Percentiles rank a stretch among this genome's conserved stretches.
These are phyloP conservation scores for Sus cebifrons DNA, from an alignment of 2,797 vertebrate species.

Conservation along the genomic window DNA sequence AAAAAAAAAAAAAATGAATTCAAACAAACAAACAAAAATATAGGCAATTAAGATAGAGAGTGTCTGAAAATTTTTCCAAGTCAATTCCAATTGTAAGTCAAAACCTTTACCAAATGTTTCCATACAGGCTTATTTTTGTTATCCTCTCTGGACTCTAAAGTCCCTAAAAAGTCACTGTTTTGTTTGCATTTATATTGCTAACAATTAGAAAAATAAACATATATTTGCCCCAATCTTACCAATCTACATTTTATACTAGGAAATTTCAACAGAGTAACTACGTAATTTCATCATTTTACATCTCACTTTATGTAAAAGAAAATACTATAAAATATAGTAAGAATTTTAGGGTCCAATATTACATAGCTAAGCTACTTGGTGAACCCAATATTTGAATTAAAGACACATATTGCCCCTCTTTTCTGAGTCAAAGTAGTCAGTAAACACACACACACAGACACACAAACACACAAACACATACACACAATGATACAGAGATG, in stretches of 20 bases:
- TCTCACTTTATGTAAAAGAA: neutral
- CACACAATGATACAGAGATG: neutral
- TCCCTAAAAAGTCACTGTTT: neutral
- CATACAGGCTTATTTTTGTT: neutral
- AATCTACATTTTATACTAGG: neutral
- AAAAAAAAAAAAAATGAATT: too few relatives aligned
- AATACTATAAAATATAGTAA: neutral
- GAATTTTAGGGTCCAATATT: neutral
- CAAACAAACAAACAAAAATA: too few relatives aligned
- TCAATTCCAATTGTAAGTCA: neutral
- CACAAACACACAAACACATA: neutral
- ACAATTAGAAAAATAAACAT: neutral
- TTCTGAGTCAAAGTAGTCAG: neutral
- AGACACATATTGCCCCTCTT: neutral
- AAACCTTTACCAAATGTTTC: constrained; percentile 24
- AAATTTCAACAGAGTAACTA: neutral
- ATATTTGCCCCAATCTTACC: neutral
- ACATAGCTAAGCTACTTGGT: neutral
- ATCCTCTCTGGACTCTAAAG: neutral
- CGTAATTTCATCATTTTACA: neutral
- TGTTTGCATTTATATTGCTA: neutral
- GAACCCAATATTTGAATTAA: neutral
- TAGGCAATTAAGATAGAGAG: constrained; percentile 9
- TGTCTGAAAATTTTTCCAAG: neutral
- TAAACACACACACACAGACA: neutral